Conservation (phyloP, 2,797 vertebrate genomes). For the Tauraco hartlaubi region DNA sequence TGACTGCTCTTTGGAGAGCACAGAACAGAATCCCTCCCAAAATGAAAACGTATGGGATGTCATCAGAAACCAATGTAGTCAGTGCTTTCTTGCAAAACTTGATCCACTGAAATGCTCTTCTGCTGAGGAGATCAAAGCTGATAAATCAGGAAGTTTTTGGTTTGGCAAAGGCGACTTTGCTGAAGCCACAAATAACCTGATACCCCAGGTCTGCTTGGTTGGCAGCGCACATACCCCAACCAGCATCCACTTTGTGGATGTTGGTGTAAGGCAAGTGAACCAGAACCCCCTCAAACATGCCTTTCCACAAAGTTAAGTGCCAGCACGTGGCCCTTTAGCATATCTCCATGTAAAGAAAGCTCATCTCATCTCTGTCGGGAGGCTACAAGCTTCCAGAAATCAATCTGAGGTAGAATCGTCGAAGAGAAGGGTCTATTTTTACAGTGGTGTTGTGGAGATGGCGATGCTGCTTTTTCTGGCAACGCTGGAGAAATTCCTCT, state of each 20-base stretch:
- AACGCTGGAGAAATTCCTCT: slow-evolving; percentile 30
- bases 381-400: neutral
- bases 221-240: fast-evolving
- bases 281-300: neutral
- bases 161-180: slow-evolving; percentile 1
- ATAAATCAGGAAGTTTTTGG: slow-evolving; percentile 1
- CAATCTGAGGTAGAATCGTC: neutral
- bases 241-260: neutral
- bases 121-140: slow-evolving; percentile 1
- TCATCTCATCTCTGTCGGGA: neutral
- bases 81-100: neutral
- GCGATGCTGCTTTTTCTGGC: slow-evolving; percentile 28
- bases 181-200: neutral
- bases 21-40: neutral
- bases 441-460: neutral
- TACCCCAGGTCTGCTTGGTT: neutral
- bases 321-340: neutral
- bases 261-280: neutral
- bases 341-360: neutral
- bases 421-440: slow-evolving; percentile 35
- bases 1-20: neutral
- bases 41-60: neutral
- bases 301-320: neutral
- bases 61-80: neutral
- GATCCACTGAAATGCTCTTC: neutral